Percentiles rank a stretch among this genome's conserved stretches.
phyloP scores from a whole-genome alignment of 2,113 vertebrate species.

The Coracopsis vasa region DNA sequence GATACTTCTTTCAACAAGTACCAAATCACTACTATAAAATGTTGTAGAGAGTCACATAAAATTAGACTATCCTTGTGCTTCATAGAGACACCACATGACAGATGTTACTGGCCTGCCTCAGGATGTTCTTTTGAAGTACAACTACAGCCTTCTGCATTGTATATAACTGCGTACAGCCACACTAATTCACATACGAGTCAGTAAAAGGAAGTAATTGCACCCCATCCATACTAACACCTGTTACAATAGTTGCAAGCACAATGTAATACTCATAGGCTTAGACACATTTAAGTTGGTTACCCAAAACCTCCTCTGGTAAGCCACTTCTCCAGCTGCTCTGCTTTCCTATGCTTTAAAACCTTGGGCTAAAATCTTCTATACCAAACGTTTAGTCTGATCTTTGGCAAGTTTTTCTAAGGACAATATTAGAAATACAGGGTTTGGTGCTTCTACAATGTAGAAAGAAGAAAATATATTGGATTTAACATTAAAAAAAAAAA shows the following conservation, averaged over 20 bases:
- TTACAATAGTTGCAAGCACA: neutral
- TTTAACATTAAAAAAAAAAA: neutral
- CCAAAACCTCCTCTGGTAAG: neutral
- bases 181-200: neutral
- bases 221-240: neutral
- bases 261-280: neutral
- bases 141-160: neutral
- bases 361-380: neutral
- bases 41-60: neutral
- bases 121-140: neutral
- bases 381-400: neutral
- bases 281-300: neutral
- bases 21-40: neutral
- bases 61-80: neutral
- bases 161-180: neutral
- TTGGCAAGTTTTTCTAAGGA: neutral
- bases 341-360: neutral
- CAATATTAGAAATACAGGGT: neutral
- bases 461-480: neutral
- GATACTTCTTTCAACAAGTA: neutral
- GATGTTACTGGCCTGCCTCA: neutral
- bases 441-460: neutral
- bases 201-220: neutral
- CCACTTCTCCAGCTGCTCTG: neutral
- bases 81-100: neutral